These are phyloP conservation scores for Cirrhinus mrigala DNA, from an alignment of 2,797 vertebrate genomes.

Conservation along the genomic window DNA sequence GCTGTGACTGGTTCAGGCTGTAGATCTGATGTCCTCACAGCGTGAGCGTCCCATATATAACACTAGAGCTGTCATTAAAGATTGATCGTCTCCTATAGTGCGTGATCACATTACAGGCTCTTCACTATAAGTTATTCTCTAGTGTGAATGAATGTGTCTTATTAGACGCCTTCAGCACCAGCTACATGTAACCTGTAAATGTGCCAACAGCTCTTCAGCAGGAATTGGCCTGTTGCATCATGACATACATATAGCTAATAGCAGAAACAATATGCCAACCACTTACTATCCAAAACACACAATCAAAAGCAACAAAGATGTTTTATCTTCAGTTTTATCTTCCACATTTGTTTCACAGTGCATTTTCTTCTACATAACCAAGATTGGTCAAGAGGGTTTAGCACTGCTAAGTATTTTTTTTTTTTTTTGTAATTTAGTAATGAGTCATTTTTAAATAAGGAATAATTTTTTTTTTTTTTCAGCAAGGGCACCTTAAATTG, in stretches of 20 bases:
- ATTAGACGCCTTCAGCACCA: neutral
- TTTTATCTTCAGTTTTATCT: no score
- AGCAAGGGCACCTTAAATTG: no score
- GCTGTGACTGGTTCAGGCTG: neutral
- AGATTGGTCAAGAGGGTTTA: no score
- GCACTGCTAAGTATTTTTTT: no score
- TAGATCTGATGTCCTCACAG: neutral
- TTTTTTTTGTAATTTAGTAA: no score
- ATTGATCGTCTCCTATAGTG: neutral
- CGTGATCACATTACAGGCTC: neutral
- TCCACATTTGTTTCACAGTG: no score
- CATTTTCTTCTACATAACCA: no score
- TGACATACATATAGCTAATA: no score
- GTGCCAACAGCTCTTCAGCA: neutral
- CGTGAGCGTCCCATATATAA: neutral
- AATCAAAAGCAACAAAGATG: no score
- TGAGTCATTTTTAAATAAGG: no score
- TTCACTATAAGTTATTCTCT: neutral
- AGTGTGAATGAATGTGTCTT: neutral
- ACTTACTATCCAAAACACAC: neutral
- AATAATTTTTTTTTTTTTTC: no score
- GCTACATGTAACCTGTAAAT: neutral
- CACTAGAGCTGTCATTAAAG: neutral
- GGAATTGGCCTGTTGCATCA: neutral
- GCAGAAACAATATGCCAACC: neutral